phyloP scores from a whole-genome alignment of 2,888 invertebrate species.

The Xestia ashworthii region DNA sequence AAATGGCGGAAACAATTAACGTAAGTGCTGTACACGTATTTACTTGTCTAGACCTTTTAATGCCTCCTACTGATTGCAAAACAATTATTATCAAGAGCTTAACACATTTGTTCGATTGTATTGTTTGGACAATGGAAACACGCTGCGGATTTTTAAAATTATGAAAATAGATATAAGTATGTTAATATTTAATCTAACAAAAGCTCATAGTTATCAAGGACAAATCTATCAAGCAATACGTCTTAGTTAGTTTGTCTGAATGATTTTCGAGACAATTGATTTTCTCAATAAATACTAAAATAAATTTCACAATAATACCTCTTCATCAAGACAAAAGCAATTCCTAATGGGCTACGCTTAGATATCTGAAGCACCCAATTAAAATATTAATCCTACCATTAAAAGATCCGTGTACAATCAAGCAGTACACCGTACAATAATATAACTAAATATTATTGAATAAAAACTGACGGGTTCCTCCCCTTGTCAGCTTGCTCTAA shows the following conservation, averaged over 20 bases:
- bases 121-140: not conserved
- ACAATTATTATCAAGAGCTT: slow-evolving; percentile 25
- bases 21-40: slow-evolving; percentile 86
- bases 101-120: not conserved
- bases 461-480: slow-evolving; percentile 80
- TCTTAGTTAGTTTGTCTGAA: not conserved
- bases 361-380: slow-evolving; percentile 44
- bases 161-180: not conserved
- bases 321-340: slow-evolving; percentile 12
- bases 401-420: slow-evolving; percentile 53
- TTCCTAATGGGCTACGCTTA: slow-evolving; percentile 2
- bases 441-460: slow-evolving; percentile 77
- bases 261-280: not conserved
- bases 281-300: not conserved
- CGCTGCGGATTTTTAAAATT: not conserved
- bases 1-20: slow-evolving; percentile 91
- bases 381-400: slow-evolving; percentile 59
- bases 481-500: slow-evolving; percentile 79
- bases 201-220: not conserved
- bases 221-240: not conserved
- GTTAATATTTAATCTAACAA: not conserved
- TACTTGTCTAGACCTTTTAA: slow-evolving; percentile 69
- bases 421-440: slow-evolving; percentile 40
- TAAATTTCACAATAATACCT: not conserved
- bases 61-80: slow-evolving; percentile 56